Evolutionary conservation across 2,113 vertebrate species (phyloP).

Genomic region (Aspiorhynchus laticeps): DNA sequence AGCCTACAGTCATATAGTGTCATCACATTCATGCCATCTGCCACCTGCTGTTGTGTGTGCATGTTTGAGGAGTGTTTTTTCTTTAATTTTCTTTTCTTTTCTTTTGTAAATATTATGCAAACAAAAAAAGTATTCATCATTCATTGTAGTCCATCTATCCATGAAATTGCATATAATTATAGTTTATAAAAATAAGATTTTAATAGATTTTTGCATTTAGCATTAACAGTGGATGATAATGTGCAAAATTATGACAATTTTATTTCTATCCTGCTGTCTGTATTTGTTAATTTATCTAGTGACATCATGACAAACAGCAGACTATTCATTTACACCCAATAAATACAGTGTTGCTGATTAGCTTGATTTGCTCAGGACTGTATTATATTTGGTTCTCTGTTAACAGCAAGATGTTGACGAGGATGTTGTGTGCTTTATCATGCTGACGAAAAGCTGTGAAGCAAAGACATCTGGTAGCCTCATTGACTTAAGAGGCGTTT

Average conservation of each 20-base stretch:
- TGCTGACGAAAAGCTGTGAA: background rate
- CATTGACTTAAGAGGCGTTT: background rate
- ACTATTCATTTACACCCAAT: background rate
- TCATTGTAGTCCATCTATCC: too few relatives aligned
- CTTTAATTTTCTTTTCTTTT: background rate
- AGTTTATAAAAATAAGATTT: too few relatives aligned
- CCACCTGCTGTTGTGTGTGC: slow-evolving; percentile 34
- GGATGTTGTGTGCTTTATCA: background rate
- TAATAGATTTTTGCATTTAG: too few relatives aligned
- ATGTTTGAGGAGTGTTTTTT: background rate
- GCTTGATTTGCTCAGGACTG: background rate
- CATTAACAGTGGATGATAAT: too few relatives aligned
- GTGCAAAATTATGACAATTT: too few relatives aligned
- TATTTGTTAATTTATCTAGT: background rate
- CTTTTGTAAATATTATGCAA: background rate
- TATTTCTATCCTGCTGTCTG: background rate
- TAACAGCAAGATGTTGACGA: background rate
- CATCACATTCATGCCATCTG: slow-evolving; percentile 46
- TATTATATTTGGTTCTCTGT: background rate
- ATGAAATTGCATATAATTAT: too few relatives aligned
- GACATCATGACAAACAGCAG: background rate
- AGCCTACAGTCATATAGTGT: slow-evolving; percentile 1
- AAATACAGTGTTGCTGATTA: background rate
- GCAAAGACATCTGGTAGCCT: background rate
- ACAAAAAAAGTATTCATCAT: too few relatives aligned